phyloP scores from a whole-genome alignment of 2,113 vertebrate genomes.

The Cygnus buccinator region DNA sequence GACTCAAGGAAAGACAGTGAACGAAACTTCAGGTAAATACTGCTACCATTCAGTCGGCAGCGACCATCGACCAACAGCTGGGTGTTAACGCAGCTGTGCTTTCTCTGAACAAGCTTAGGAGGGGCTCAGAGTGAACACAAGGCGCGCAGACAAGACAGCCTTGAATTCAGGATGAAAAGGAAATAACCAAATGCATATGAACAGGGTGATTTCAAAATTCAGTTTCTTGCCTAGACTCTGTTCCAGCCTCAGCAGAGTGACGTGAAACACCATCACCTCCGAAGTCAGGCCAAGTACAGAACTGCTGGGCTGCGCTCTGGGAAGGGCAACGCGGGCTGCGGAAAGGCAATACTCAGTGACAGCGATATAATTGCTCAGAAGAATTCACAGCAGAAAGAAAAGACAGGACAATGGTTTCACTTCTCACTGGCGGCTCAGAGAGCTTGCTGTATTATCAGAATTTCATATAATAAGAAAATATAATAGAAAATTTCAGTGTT shows the following conservation, averaged over 20 bases:
- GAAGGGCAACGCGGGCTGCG: neutral
- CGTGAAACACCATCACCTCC: fast-evolving
- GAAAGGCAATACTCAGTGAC: neutral
- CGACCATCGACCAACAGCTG: neutral
- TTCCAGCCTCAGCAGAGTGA: neutral
- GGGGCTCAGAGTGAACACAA: neutral
- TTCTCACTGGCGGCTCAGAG: neutral
- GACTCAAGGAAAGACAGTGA: neutral
- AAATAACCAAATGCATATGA: neutral
- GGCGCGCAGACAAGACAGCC: neutral
- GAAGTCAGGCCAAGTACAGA: neutral
- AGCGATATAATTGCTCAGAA: fast-evolving
- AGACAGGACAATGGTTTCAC: neutral
- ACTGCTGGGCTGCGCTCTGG: neutral
- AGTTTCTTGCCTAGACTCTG: neutral
- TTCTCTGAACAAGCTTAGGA: neutral
- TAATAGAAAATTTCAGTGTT: neutral
- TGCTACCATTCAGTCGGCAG: neutral
- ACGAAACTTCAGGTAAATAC: neutral
- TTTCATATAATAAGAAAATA: neutral
- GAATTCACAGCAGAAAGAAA: neutral
- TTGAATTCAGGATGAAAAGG: neutral
- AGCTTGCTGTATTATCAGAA: neutral
- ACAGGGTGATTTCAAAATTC: neutral
- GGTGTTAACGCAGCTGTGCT: neutral